These are phyloP conservation scores for Chrysolina haemoptera DNA, from an alignment of 2,888 invertebrate species.

Conservation along the genomic window DNA sequence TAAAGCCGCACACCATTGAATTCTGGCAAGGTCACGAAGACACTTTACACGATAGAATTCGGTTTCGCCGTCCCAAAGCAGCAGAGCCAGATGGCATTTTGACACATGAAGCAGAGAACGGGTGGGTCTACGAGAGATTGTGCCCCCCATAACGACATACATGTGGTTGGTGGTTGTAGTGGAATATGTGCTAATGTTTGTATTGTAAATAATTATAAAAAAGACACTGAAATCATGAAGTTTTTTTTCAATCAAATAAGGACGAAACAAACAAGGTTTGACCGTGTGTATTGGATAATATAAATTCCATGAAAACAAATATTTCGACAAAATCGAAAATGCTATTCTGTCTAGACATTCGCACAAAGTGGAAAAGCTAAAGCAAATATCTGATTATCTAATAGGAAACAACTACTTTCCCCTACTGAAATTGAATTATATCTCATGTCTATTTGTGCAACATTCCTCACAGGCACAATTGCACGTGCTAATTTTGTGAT, in stretches of 20 bases:
- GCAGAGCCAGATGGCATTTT: conserved; percentile 76
- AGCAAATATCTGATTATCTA: too few relatives aligned
- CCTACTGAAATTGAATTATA: too few relatives aligned
- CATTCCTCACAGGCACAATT: too few relatives aligned
- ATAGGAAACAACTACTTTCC: too few relatives aligned
- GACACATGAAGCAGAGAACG: conserved; percentile 83
- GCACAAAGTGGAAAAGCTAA: too few relatives aligned
- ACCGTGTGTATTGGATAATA: too few relatives aligned
- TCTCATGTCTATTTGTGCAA: too few relatives aligned
- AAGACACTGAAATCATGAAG: not conserved
- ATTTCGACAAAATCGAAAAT: too few relatives aligned
- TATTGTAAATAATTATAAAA: not conserved
- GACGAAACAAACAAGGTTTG: too few relatives aligned
- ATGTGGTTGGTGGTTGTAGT: not conserved
- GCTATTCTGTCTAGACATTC: too few relatives aligned
- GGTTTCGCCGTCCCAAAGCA: conserved; percentile 80
- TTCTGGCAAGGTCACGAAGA: conserved; percentile 99
- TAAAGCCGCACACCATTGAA: conserved; percentile 87
- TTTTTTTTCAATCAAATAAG: not conserved
- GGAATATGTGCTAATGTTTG: not conserved
- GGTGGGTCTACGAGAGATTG: conserved; percentile 93
- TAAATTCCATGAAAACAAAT: too few relatives aligned
- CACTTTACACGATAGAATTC: conserved; percentile 94
- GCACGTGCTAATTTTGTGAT: too few relatives aligned
- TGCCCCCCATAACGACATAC: not conserved